phyloP scores from a whole-genome alignment of 2,113 vertebrate species.

The Aphelocoma coerulescens region DNA sequence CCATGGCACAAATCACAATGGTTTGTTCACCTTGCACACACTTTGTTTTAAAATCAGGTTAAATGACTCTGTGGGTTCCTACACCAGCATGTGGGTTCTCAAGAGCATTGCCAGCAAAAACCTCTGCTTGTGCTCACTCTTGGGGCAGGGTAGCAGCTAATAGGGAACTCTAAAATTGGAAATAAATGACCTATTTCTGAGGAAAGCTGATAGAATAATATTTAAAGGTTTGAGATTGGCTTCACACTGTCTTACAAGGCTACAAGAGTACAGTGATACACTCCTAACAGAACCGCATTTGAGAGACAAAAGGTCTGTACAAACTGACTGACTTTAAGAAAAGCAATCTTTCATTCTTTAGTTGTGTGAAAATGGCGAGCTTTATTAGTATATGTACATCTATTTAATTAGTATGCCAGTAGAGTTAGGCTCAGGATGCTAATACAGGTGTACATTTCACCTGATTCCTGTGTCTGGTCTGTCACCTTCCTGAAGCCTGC shows the following conservation, averaged over 20 bases:
- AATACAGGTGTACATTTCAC: background rate
- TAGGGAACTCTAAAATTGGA: slow-evolving; percentile 30
- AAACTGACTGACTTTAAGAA: background rate
- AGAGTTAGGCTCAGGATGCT: background rate
- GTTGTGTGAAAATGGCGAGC: background rate
- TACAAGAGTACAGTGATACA: background rate
- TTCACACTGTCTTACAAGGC: background rate
- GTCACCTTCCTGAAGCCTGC: background rate
- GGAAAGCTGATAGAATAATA: background rate
- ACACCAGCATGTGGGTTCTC: background rate
- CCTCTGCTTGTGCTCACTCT: background rate
- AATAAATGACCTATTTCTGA: slow-evolving; percentile 38
- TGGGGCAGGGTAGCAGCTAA: background rate
- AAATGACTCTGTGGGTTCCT: background rate
- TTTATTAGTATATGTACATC: background rate
- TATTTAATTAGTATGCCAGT: background rate
- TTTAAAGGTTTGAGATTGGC: background rate
- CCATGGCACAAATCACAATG: background rate
- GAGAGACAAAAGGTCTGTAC: background rate
- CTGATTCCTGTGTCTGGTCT: background rate
- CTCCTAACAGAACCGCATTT: background rate
- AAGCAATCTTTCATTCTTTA: background rate
- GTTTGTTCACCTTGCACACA: background rate
- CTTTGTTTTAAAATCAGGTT: slow-evolving; percentile 17
- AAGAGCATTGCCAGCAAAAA: background rate